Conservation (phyloP, 2,888 invertebrate species). For the Drosophila anomalata region DNA sequence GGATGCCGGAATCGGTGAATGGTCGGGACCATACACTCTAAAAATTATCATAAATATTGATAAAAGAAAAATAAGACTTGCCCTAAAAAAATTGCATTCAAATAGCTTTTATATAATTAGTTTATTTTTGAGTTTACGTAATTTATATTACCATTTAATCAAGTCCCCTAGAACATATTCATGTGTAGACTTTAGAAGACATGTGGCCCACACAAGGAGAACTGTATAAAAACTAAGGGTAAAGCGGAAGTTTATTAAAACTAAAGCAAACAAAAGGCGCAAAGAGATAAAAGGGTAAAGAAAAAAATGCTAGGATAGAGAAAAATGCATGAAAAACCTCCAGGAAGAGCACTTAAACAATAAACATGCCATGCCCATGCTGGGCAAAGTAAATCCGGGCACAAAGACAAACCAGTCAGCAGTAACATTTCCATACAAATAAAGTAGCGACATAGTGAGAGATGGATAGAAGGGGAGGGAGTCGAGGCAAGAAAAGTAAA, state of each 20-base stretch:
- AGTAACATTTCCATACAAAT: constrained; percentile 48
- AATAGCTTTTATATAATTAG: background rate
- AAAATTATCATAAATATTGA: background rate
- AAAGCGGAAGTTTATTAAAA: constrained; percentile 78
- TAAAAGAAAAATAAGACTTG: background rate
- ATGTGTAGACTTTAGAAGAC: constrained; percentile 26
- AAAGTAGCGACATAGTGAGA: constrained; percentile 30
- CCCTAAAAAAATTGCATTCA: background rate
- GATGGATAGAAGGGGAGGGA: background rate
- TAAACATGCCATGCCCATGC: constrained; percentile 47
- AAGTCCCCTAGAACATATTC: background rate
- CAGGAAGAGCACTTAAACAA: constrained; percentile 43
- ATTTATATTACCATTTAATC: background rate
- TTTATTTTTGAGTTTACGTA: background rate
- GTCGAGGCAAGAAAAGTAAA: constrained; percentile 22
- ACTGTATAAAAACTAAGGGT: constrained; percentile 68
- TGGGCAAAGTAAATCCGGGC: constrained; percentile 41
- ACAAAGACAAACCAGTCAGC: constrained; percentile 20
- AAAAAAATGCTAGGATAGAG: constrained; percentile 10
- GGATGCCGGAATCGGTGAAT: constrained; percentile 17
- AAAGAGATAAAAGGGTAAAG: constrained; percentile 15
- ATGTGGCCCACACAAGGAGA: constrained; percentile 55
- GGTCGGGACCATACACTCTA: constrained; percentile 7
- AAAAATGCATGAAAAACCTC: constrained; percentile 35
- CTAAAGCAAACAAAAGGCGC: constrained; percentile 47